A percentile compares a stretch with the other conserved stretches of the same genome.
Evolutionary conservation across 1,140 invertebrate species (phyloP).

Genomic region (Drosophila yakuba): DNA sequence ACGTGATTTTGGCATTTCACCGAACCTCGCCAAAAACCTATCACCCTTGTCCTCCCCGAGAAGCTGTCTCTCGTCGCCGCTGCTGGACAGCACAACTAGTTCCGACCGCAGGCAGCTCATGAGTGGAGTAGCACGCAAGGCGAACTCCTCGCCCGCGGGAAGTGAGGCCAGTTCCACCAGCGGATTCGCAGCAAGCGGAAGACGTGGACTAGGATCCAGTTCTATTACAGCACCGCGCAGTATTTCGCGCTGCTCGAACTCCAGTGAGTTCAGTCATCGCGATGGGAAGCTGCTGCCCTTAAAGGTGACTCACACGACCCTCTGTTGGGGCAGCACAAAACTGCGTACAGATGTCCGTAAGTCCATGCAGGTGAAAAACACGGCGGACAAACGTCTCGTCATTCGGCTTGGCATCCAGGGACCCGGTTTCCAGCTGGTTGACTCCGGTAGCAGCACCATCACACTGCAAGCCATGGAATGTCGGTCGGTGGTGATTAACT

Average conservation of each 20-base stretch:
- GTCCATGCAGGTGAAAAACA: conserved; percentile 81
- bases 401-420: conserved; percentile 74
- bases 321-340: conserved; percentile 81
- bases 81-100: conserved; percentile 64
- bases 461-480: conserved; percentile 79
- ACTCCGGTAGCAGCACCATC: conserved; percentile 51
- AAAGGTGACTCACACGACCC: conserved; percentile 72
- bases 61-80: conserved; percentile 70
- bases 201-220: conserved; percentile 11
- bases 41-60: conserved; percentile 72
- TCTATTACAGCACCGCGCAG: conserved; percentile 40
- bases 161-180: conserved; percentile 65
- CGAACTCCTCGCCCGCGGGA: conserved; percentile 66
- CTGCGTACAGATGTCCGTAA: conserved; percentile 73
- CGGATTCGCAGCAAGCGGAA: conserved; percentile 29
- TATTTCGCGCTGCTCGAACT: conserved; percentile 75
- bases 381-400: conserved; percentile 64
- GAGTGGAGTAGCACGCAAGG: conserved; percentile 24
- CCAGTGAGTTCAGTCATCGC: conserved; percentile 83
- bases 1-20: conserved; percentile 68
- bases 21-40: conserved; percentile 50
- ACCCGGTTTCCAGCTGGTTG: conserved; percentile 78
- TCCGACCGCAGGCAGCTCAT: conserved; percentile 52
- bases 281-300: conserved; percentile 77
- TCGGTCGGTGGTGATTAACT: conserved; percentile 69